A percentile compares a stretch with the other conserved stretches of the same genome.
Conservation (phyloP, 2,113 vertebrate genomes). For the Bos taurus region DNA sequence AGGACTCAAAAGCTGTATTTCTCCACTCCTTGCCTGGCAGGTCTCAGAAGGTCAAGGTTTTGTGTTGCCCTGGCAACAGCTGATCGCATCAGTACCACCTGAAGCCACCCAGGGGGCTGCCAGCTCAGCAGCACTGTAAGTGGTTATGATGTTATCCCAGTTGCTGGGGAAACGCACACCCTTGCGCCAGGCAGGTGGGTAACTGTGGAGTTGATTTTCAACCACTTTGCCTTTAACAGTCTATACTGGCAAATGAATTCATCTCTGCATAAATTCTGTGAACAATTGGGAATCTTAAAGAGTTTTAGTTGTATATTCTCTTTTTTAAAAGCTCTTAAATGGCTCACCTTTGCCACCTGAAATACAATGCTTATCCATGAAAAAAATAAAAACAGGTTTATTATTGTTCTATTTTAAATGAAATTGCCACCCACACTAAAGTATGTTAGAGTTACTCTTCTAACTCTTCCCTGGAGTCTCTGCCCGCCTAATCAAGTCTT, state of each 20-base stretch:
- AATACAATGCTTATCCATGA: background rate
- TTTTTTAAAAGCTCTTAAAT: slow-evolving; percentile 29
- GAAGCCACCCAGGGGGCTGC: background rate
- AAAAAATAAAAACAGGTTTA: slow-evolving; percentile 26
- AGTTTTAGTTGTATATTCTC: background rate
- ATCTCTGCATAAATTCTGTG: slow-evolving; percentile 7
- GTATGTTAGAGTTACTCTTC: background rate
- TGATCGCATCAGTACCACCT: background rate
- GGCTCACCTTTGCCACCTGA: slow-evolving; percentile 61
- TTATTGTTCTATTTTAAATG: slow-evolving; percentile 56
- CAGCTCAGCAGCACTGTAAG: background rate
- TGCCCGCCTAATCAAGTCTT: slow-evolving; percentile 1
- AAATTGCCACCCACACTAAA: slow-evolving; percentile 47
- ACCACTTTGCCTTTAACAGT: background rate
- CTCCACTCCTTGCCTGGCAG: background rate
- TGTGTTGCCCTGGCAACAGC: slow-evolving; percentile 44
- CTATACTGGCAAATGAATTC: slow-evolving; percentile 43
- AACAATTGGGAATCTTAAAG: slow-evolving; percentile 7
- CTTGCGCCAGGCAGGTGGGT: background rate
- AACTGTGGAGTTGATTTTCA: background rate
- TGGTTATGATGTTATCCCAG: slow-evolving; percentile 28
- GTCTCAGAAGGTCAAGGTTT: slow-evolving; percentile 47
- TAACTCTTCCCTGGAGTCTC: background rate
- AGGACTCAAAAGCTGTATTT: slow-evolving; percentile 8
- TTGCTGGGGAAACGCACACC: slow-evolving; percentile 54